Evolutionary conservation across 1,140 invertebrate genomes (phyloP), one percentile per base, ranked within the genome.

Genomic region (Ips nitidus): DNA sequence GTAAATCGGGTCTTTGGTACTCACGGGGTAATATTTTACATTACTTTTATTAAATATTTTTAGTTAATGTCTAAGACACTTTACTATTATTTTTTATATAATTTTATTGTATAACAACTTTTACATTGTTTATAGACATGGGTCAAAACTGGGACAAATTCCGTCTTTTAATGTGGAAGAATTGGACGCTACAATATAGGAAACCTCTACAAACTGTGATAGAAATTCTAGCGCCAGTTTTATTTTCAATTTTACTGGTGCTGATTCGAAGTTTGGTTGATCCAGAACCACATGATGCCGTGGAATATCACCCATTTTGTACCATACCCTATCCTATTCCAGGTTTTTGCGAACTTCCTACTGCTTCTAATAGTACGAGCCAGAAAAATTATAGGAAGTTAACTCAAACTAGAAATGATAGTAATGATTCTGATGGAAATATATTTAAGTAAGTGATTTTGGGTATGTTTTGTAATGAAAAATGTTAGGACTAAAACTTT

Each of bases 101-200:
- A 22, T 22, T 22, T 22, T 22, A 22, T 22, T 22, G 22, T 22
- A 22, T 22, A 22, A 22, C 22, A 22, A 22, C 22, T 22, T 22
- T 22, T 22, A 22, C 22, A 22, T 22, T 22, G 22, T 2, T 50
- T 50, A 6, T 3, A 55, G 37, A 55, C 6, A 74, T 79, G 75
- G 73, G 68, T n/a, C 58, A 70, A 66, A 84, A 83, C 60, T 82
- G 77, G 75, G 79, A 85, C 60, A 89, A 89, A 76, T 88, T 90
- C 75, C 74, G 79, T 2, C 82, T 95, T 41, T 80, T 95, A 22
- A 83, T 94, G 75, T 95, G 93, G 93, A 95, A 95, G 80, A 94
- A 94, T 76, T 92, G 89, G 82, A 82, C 88, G 6, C 83, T 94
- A 39, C 89, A 93, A 81, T 88, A 85, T 81, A 83, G 91, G 62